Base-by-base conservation (phyloP, 2,888 invertebrate species). In the Ectemnius lituratus region DNA sequence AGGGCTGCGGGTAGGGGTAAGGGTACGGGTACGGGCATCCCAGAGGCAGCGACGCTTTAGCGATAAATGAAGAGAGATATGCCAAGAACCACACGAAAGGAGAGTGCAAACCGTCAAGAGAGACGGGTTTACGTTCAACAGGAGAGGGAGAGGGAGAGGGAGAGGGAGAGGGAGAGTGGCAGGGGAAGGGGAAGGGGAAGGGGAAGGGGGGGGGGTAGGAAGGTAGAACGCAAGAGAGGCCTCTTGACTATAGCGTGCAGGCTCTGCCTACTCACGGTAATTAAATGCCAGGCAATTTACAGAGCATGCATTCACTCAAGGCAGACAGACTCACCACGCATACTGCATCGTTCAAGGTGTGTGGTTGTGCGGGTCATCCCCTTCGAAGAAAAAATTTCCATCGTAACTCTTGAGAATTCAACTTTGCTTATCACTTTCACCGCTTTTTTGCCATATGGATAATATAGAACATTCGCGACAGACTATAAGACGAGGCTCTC, bases 281-380 rank as follows among this genome's bases (percentile, higher is more conserved):
- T 90, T 90, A 90, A 90, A 90, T 90, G 89, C 88, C 88, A 87
- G 85, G 86, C 88, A 88, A 90, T 90, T 90, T 89, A 86, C 86
- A 84, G 83, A 80, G 86, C 84, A 84, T 88, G 87, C 87, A 88
- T 86, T 87, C 79, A 84, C 83, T 79, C 84, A 86, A 88, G 87
- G 82, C 84, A 11, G 37, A 2, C 75, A 68, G 73, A 82, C 81
- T 13, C 16, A 52, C 52, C 16, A 37, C 8, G 8, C 37, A 37
- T 4, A 37, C 37, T 37, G 37, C 8, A 37, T 37, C 37, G 37
- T 1, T 11, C 37, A 11, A 37, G 52, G 52, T 52, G n/a, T 16
- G 52, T 6, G 13, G 1, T 16, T 16, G 52, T 13, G 5, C 16
- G 14, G n/a, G 14, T 13, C 52, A 52, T 52, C 52, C 52, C 16